A percentile compares a stretch with the other conserved stretches of the same genome.
phyloP scores from a whole-genome alignment of 2,888 invertebrate species.

The Lottia gigantea region DNA sequence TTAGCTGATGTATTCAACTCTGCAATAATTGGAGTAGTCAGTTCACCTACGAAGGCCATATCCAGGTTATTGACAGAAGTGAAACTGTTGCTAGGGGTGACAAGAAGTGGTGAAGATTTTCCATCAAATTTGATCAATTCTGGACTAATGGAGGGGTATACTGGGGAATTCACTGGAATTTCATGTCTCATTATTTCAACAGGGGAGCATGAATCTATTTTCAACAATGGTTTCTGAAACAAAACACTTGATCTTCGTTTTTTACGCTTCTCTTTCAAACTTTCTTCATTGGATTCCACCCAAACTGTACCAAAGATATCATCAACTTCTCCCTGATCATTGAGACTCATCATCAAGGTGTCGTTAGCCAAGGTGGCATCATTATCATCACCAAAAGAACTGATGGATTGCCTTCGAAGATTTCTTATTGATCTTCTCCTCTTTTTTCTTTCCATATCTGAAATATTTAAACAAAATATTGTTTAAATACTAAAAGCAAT shows the following conservation, averaged over 20 bases:
- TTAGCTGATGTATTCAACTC: neutral
- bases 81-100: neutral
- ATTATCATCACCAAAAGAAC: neutral
- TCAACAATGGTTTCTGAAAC: neutral
- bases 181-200: neutral
- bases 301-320: neutral
- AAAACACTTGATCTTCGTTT: neutral
- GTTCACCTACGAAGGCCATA: neutral
- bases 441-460: slow-evolving; percentile 12
- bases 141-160: neutral
- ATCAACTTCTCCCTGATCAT: neutral
- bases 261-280: slow-evolving; percentile 8
- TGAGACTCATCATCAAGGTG: neutral
- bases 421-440: slow-evolving; percentile 15
- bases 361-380: neutral
- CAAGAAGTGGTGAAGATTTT: neutral
- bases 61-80: neutral
- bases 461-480: neutral
- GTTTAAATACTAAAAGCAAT: too few relatives aligned
- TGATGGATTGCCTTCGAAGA: slow-evolving; percentile 10
- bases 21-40: neutral
- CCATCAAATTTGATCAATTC: neutral
- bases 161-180: neutral
- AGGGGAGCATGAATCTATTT: neutral
- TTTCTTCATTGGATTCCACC: neutral